Conservation (phyloP, 2,113 vertebrate genomes). For the Lonchura striata region DNA sequence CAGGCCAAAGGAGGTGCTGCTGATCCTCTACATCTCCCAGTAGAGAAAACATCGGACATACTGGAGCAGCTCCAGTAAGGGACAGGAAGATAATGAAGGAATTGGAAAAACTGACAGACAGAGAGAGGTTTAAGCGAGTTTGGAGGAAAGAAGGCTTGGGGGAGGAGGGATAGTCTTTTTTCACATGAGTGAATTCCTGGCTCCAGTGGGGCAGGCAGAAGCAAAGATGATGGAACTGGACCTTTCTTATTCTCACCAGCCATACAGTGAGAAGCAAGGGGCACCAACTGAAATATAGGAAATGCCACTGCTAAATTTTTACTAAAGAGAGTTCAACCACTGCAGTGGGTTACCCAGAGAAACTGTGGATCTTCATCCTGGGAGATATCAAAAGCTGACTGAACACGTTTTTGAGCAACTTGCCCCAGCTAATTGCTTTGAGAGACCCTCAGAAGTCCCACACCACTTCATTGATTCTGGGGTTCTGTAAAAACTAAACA, state of each 20-base stretch:
- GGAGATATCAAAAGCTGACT: not conserved
- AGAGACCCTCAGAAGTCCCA: not conserved
- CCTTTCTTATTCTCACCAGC: not conserved
- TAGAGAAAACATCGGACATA: not conserved
- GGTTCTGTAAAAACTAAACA: not conserved
- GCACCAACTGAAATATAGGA: not conserved
- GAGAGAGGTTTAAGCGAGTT: not conserved
- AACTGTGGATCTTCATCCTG: not conserved
- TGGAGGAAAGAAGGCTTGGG: not conserved
- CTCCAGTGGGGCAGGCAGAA: not conserved
- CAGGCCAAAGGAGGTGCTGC: not conserved
- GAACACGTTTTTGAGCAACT: not conserved
- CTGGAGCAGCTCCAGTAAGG: not conserved
- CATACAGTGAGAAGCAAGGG: not conserved
- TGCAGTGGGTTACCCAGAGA: not conserved
- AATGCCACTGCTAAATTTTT: not conserved
- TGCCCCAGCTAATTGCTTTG: not conserved
- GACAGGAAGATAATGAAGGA: not conserved
- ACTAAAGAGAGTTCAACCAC: not conserved
- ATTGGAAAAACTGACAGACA: not conserved
- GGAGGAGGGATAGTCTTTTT: not conserved
- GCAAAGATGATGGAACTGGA: not conserved
- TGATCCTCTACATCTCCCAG: not conserved
- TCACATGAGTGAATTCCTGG: not conserved
- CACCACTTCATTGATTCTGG: not conserved